These are phyloP conservation scores for Coracopsis vasa DNA, from an alignment of 2,113 vertebrate species.

Conservation along the genomic window DNA sequence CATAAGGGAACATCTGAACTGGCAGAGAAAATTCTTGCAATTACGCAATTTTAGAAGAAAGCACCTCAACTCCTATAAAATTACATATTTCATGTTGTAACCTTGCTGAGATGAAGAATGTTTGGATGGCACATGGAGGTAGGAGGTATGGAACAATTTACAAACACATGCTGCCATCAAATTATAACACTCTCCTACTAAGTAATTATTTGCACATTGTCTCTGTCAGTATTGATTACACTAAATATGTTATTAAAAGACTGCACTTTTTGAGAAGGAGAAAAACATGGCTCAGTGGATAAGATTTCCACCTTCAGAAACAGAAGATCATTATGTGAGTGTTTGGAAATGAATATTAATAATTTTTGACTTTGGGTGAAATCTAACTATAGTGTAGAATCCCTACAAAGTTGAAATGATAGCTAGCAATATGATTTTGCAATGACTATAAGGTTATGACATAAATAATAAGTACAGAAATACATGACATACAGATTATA, in stretches of 20 bases:
- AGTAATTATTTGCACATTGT: conserved; percentile 1
- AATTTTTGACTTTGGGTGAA: not conserved
- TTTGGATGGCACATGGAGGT: not conserved
- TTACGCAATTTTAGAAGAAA: not conserved
- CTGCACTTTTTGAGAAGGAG: not conserved
- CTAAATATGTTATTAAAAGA: not conserved
- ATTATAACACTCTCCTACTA: not conserved
- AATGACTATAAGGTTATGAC: not conserved
- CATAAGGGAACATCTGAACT: not conserved
- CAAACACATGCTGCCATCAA: conserved; percentile 3
- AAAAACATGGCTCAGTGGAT: not conserved
- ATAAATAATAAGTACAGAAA: not conserved
- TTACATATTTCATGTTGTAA: not conserved
- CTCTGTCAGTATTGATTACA: not conserved
- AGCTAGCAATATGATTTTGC: not conserved
- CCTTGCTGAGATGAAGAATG: not conserved
- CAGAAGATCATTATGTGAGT: not conserved
- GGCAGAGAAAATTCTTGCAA: not conserved
- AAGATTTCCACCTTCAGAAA: not conserved
- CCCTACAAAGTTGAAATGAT: not conserved
- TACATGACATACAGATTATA: not conserved
- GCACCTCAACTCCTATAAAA: not conserved
- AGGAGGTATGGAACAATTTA: conserved; percentile 9
- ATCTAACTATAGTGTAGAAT: not conserved
- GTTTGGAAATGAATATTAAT: not conserved